phyloP scores from a whole-genome alignment of 2,888 invertebrate species.

The Autographa gamma region DNA sequence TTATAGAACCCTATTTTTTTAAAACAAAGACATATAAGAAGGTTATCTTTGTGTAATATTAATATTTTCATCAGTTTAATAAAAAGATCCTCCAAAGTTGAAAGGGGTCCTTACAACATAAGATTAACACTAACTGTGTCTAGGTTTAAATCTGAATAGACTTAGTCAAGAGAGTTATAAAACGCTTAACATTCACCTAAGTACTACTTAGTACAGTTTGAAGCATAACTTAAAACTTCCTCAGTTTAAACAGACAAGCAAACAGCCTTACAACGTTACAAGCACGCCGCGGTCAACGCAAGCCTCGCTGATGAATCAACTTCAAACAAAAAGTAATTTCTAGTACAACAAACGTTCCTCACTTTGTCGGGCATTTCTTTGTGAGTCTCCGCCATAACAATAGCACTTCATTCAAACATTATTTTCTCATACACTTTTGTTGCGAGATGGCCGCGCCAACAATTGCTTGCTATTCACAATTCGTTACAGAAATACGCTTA shows the following conservation, averaged over 20 bases:
- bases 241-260: not conserved
- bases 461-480: constrained; percentile 75
- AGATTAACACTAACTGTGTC: too few species aligned
- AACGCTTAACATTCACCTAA: not conserved
- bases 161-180: too few species aligned
- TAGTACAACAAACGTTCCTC: constrained; percentile 67
- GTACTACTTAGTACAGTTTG: not conserved
- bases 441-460: constrained; percentile 63
- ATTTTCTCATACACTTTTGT: constrained; percentile 76
- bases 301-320: constrained; percentile 48
- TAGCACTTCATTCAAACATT: constrained; percentile 76
- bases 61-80: too few species aligned
- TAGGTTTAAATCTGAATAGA: too few species aligned
- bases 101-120: too few species aligned
- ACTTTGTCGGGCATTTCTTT: constrained; percentile 72
- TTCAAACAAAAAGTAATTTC: constrained; percentile 69
- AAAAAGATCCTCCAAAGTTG: not conserved
- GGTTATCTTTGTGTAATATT: too few species aligned
- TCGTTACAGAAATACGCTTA: constrained; percentile 64
- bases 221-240: not conserved
- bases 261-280: constrained; percentile 16
- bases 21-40: not conserved
- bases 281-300: not conserved
- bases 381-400: constrained; percentile 68
- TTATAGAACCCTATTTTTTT: not conserved